Evolutionary conservation across 2,888 invertebrate genomes (phyloP), one percentile per base, ranked within the genome.

Genomic region (Copidosoma aretas): DNA sequence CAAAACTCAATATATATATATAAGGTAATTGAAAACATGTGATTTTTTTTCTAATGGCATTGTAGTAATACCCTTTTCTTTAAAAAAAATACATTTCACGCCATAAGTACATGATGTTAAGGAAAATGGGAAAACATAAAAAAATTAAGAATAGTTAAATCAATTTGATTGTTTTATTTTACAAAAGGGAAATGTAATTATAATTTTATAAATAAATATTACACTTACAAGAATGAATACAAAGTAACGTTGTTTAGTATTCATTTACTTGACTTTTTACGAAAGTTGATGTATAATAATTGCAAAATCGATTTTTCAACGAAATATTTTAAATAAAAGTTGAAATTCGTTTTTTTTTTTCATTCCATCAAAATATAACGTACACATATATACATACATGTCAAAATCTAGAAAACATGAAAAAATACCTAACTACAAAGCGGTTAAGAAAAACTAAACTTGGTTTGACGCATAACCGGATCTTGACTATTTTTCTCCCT

Each of bases 171-270:
- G 8, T 32, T 32, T 32, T 32, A 32, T 32, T 32, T 32, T 32
- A 32, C 32, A 32, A 46, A 17, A 46, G 43, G 43, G 17, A 8
- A 46, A 8, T 46, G 12, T 46, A 46, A 8, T 15, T 17, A 8
- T 32, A 32, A 57, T 10, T 24, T 17, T 10, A 46, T 22, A 19
- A 60, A 61, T 62, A 49, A 49, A 51, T 56, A 39, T 54, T 17
- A 39, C 17, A 58, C 19, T 56, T 51, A n/a, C 56, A 14, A 61
- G 4, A 58, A 67, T 32, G 43, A 53, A 52, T 58, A 64, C 60
- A 64, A 69, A 65, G 69, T 61, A 65, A 65, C 61, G 64, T 52
- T 61, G 17, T 69, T 69, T 65, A 69, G 65, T 69, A 32, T 60
- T 61, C 19, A 14, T 19, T 60, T 60, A 21, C 32, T 64, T 57